A percentile compares a stretch with the other conserved stretches of the same genome.
Evolutionary conservation across 2,888 invertebrate genomes (phyloP).

Genomic region (Drosophila dives): DNA sequence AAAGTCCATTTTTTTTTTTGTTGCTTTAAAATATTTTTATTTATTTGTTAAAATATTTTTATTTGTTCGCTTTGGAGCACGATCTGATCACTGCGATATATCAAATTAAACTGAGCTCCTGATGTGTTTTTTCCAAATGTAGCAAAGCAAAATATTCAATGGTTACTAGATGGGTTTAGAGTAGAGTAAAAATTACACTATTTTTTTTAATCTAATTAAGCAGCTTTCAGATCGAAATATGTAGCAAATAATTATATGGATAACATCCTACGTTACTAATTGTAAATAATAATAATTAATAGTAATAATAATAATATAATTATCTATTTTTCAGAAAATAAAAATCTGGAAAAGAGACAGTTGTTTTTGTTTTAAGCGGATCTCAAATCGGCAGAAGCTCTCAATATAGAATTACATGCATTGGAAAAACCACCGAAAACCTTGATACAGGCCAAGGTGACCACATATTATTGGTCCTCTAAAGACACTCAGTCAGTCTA

Average conservation of each 20-base stretch:
- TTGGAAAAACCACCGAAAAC: constrained; percentile 31
- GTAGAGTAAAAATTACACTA: neutral
- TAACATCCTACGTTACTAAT: neutral
- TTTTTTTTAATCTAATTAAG: neutral
- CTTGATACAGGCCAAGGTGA: constrained; percentile 43
- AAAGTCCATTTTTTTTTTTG: too few species aligned
- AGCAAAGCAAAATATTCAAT: neutral
- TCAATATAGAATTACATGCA: neutral
- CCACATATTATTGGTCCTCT: neutral
- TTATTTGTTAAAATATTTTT: neutral
- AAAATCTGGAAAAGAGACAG: neutral
- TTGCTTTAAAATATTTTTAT: too few species aligned
- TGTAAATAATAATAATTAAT: neutral
- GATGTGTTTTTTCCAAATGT: neutral
- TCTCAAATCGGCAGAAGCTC: constrained; percentile 89
- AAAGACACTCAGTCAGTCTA: neutral
- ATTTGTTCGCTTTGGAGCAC: neutral
- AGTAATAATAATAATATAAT: neutral
- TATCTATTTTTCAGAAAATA: neutral
- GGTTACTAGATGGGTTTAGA: neutral
- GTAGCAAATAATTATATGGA: neutral
- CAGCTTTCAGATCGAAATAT: neutral
- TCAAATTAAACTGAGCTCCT: constrained; percentile 85
- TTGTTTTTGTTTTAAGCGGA: constrained; percentile 88
- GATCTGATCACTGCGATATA: constrained; percentile 83